Base-by-base conservation (phyloP, 2,797 vertebrate species). In the Pangasius mekongensis region DNA sequence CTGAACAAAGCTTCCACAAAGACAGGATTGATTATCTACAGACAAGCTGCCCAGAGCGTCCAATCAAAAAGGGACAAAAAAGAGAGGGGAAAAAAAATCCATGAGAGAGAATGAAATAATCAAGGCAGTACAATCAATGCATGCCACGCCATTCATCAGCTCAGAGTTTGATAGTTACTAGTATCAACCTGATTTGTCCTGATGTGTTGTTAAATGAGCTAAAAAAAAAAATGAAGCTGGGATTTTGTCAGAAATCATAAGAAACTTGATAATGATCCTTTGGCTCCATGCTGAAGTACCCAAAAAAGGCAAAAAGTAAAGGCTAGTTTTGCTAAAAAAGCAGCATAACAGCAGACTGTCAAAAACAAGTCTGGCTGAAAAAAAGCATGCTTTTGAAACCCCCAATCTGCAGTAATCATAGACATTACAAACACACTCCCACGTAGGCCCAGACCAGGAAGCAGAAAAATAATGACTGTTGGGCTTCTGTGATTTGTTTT, bases 401-500 rank as follows among this genome's bases (percentile, higher is more conserved):
- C 30, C 87, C 76, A 78, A 78, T 82, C 85, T 90, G 49, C 87
- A 87, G 66, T 87, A 84, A 91, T 60, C 71, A 88, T 77, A 88
- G 84, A 77, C 73, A 74, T 64, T 36, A 58, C 74, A 69, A 83
- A 84, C 52, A 87, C 83, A 81, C 84, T 58, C 85, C 74, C 81
- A 87, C 58, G 4, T 56, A 69, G 73, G 56, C 56, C 76, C 76
- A 86, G 66, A 83, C 39, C 39, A 81, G 81, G 89, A 87, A 91
- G 92, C 52, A 60, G 39, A 62, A 77, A 69, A 85, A 87, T 77
- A 88, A 90, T 84, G 82, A 80, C 87, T 76, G 33, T 27, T 69
- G 30, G 73, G 82, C 82, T 87, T 80, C 69, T 71, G 93, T 91
- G 91, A 92, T 94, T 95, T 93, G 94, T 95, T 95, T 94, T 88